Conservation (phyloP, 1,140 invertebrate genomes). For the Orius laevigatus region DNA sequence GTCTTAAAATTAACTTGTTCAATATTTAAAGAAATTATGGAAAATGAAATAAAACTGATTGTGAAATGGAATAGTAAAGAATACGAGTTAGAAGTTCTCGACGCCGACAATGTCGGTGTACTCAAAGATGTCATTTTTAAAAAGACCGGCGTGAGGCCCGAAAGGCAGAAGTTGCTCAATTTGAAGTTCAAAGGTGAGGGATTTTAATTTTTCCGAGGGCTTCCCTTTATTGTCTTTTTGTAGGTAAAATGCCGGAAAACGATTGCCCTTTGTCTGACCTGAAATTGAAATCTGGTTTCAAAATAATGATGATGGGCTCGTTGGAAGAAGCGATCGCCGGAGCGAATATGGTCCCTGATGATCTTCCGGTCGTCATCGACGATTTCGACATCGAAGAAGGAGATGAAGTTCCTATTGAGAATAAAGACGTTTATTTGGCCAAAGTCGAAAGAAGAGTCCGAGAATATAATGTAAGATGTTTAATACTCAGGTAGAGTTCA, state of each 20-base stretch:
- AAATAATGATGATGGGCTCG: slow-evolving; percentile 95
- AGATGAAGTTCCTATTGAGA: slow-evolving; percentile 67
- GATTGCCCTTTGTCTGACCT: slow-evolving; percentile 48
- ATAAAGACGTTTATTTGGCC: slow-evolving; percentile 39
- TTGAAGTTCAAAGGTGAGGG: slow-evolving; percentile 71
- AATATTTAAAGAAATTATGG: slow-evolving; percentile 3
- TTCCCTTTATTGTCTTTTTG: slow-evolving; percentile 19
- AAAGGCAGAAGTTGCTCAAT: slow-evolving; percentile 85
- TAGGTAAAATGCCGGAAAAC: slow-evolving; percentile 69
- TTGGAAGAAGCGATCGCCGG: slow-evolving; percentile 78
- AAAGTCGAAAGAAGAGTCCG: slow-evolving; percentile 73
- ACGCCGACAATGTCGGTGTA: slow-evolving; percentile 54
- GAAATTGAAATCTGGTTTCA: slow-evolving; percentile 71
- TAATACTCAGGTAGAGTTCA: too few relatives aligned
- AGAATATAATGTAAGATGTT: slow-evolving; percentile 43
- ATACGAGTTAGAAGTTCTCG: slow-evolving; percentile 48
- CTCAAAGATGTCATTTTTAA: slow-evolving; percentile 65
- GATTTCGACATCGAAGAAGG: slow-evolving; percentile 78
- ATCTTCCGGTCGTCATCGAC: slow-evolving; percentile 70
- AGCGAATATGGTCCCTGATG: slow-evolving; percentile 56
- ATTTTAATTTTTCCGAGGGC: not conserved
- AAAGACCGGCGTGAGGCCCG: slow-evolving; percentile 68
- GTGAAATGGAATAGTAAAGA: slow-evolving; percentile 89
- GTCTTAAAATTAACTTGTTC: too few relatives aligned
- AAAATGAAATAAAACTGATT: slow-evolving; percentile 33